phyloP scores from a whole-genome alignment of 2,888 invertebrate species.

The Corbicula japonica region DNA sequence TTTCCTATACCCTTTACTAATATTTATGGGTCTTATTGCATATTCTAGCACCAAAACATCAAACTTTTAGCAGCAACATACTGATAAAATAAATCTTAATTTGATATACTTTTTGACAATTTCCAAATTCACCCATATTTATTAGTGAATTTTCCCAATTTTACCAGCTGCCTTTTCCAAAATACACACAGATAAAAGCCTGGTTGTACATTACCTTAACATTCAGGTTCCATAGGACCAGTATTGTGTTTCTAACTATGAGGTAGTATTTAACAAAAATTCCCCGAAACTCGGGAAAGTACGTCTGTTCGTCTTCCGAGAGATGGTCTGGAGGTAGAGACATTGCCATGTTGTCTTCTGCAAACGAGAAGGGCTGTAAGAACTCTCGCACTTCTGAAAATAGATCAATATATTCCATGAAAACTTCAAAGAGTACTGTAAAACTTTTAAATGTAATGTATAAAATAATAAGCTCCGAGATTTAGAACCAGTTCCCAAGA shows the following conservation, averaged over 20 bases:
- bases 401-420: neutral
- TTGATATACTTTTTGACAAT: no score
- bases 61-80: no score
- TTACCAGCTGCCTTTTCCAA: no score
- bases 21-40: no score
- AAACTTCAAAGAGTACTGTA: neutral
- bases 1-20: no score
- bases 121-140: no score
- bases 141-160: no score
- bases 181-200: no score
- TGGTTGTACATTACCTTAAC: slow-evolving; percentile 85
- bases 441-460: neutral
- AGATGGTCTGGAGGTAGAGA: slow-evolving; percentile 86
- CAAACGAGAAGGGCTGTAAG: slow-evolving; percentile 82
- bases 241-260: slow-evolving; percentile 86
- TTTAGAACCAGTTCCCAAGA: no score
- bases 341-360: slow-evolving; percentile 74
- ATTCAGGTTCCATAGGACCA: slow-evolving; percentile 86
- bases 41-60: no score
- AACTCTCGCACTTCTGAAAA: slow-evolving; percentile 73
- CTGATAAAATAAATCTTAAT: no score
- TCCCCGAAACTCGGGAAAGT: slow-evolving; percentile 85
- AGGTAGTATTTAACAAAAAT: slow-evolving; percentile 83
- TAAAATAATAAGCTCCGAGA: no score
- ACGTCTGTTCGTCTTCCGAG: slow-evolving; percentile 84